Percentiles rank a stretch among this genome's conserved stretches.
These are phyloP conservation scores for Helobdella robusta DNA, from an alignment of 2,888 invertebrate genomes.

Conservation along the genomic window DNA sequence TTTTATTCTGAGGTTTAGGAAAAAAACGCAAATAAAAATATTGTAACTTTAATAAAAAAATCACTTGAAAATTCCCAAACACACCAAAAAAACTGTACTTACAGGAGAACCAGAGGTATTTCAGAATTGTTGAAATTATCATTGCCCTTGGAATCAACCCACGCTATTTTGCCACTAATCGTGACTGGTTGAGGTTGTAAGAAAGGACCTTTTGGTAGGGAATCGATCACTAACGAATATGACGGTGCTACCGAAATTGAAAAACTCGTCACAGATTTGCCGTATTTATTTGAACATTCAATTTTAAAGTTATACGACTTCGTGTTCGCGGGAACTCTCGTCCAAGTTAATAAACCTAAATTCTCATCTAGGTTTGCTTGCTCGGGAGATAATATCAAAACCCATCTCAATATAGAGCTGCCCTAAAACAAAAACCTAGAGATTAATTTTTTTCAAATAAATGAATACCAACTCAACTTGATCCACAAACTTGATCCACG, in stretches of 20 bases:
- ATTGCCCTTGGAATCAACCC: constrained; percentile 8
- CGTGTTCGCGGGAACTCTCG: constrained; percentile 9
- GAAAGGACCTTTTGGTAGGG: constrained; percentile 27
- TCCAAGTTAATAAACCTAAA: constrained; percentile 21
- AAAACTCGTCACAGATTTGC: constrained; percentile 10
- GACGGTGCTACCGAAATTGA: constrained; percentile 22
- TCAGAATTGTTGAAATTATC: constrained; percentile 13
- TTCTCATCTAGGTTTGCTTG: constrained; percentile 13
- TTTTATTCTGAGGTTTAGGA: too few species aligned
- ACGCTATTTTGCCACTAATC: constrained; percentile 27
- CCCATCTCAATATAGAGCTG: constrained; percentile 20
- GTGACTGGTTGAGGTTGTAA: constrained; percentile 13
- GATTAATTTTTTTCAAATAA: too few species aligned
- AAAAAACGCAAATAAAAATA: too few species aligned
- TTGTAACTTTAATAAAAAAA: too few species aligned
- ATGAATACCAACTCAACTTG: not conserved
- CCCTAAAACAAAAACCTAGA: too few species aligned
- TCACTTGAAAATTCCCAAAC: too few species aligned
- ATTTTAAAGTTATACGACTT: constrained; percentile 5
- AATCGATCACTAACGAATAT: constrained; percentile 15
- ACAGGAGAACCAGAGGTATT: constrained; percentile 25
- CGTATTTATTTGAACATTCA: constrained; percentile 15
- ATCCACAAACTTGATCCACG: constrained; percentile 23
- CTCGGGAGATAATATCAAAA: constrained; percentile 1
- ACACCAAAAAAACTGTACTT: constrained; percentile 6